phyloP scores from a whole-genome alignment of 2,797 vertebrate genomes.

The Gallirallus australis region DNA sequence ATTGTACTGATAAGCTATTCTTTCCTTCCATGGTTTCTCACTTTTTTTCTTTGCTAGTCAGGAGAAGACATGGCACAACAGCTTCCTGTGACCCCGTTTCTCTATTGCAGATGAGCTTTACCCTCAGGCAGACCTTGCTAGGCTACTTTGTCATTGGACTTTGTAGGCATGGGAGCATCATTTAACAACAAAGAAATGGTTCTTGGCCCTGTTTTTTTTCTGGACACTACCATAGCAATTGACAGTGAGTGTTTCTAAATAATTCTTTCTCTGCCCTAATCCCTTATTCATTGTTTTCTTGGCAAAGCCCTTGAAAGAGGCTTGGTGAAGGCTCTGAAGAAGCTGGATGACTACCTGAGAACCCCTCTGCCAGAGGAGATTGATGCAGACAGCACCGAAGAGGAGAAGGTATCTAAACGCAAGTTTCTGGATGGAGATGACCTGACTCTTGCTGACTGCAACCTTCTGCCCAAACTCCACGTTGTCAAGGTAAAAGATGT shows the following conservation, averaged over 20 bases:
- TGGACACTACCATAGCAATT: not conserved
- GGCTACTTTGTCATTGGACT: not conserved
- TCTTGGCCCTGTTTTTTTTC: not conserved
- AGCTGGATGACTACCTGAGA: constrained; percentile 92
- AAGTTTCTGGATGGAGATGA: constrained; percentile 94
- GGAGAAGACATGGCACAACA: not conserved
- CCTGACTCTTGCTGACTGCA: constrained; percentile 96
- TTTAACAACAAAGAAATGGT: not conserved
- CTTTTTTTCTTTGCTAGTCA: not conserved
- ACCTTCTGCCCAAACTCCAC: constrained; percentile 96
- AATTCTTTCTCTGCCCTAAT: not conserved
- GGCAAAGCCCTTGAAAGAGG: constrained; percentile 87
- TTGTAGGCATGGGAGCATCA: not conserved
- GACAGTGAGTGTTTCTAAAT: not conserved
- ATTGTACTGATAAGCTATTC: not conserved
- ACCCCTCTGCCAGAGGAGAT: constrained; percentile 91
- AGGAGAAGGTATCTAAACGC: constrained; percentile 86
- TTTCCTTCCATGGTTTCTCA: not conserved
- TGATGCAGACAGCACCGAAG: constrained; percentile 84
- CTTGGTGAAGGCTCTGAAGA: constrained; percentile 89
- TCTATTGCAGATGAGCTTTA: not conserved
- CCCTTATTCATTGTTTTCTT: not conserved
- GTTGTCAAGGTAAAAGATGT: constrained; percentile 90
- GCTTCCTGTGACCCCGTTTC: not conserved
- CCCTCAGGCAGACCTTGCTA: not conserved